Base-by-base conservation (phyloP, 1,140 invertebrate species). In the Hylaeus anthracinus region DNA sequence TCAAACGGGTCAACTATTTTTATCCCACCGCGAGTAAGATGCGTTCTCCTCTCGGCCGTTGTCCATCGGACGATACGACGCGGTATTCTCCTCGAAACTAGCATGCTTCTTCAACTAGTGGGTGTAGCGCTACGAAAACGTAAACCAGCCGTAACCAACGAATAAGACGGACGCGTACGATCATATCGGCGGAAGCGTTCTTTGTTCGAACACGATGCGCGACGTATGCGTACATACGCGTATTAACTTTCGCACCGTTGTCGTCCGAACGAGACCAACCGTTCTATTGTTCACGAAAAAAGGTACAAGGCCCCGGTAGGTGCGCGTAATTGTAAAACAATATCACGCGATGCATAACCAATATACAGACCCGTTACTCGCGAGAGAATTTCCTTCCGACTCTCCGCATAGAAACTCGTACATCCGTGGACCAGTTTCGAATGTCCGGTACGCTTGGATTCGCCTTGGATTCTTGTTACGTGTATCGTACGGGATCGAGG, bases 1-100 rank as follows among this genome's bases (percentile, higher is more conserved):
- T 78, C 56, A 78, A 82, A n/a, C 74, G 74, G 80, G 74, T 82
- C 80, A 72, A 82, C 80, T 82, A 82, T 82, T 82, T 82, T 78
- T 78, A 70, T 71, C 66, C n/a, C n/a, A 43, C 10, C 58, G 65
- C 74, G 37, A 61, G 26, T 26, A 0, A 26, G 74, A 72, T 60
- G 51, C 51, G 61, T 48, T 26, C 60, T 79, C 67, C 37, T 15
- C 12, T 43, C 78, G 45, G 41, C 58, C 66, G 66, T 81, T 78
- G 66, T 71, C 66, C 66, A 65, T 71, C 14, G n/a, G 9, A 39
- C 41, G 45, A 15, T 4, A 5, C 56, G 10, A 0, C n/a, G 39
- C 53, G 55, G 26, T 26, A 51, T 10, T 53, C 43, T 5, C 53
- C 5, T n/a, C 14, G 37, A 14, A 65, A 43, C 37, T 48, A 1